Percentiles rank a stretch among this genome's conserved stretches.
Evolutionary conservation across 92 coral and sea anemone genomes (phyloP).

Genomic region (Parazoanthus darwini): DNA sequence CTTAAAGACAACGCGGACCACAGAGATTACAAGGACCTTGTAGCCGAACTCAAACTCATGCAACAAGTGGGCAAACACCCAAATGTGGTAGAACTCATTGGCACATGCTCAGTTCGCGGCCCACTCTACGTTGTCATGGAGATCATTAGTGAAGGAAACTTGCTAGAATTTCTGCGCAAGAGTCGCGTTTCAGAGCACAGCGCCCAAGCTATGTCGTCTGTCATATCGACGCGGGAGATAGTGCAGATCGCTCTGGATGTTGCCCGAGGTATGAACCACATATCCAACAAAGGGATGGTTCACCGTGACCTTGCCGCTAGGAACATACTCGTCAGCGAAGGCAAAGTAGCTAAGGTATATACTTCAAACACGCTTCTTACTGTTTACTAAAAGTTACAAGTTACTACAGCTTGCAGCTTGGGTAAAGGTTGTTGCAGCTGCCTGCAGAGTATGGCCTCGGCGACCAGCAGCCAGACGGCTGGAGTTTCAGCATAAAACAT

Average conservation of each 20-base stretch:
- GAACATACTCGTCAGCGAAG: conserved; percentile 18
- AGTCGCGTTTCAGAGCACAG: conserved; percentile 34
- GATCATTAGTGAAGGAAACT: conserved; percentile 34
- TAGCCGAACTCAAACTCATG: conserved; percentile 39
- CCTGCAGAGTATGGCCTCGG: too few relatives aligned
- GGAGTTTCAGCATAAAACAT: too few relatives aligned
- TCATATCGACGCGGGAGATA: conserved; percentile 28
- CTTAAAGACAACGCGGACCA: conserved; percentile 25
- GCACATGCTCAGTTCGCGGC: conserved; percentile 38
- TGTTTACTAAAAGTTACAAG: background rate
- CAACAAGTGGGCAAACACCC: conserved; percentile 43
- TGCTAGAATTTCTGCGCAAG: conserved; percentile 21
- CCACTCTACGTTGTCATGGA: conserved; percentile 44
- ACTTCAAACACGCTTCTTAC: background rate
- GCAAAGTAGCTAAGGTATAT: conserved; percentile 28
- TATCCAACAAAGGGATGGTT: conserved; percentile 28
- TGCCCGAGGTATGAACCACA: conserved; percentile 30
- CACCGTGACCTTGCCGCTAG: conserved; percentile 39
- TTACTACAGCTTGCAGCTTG: background rate
- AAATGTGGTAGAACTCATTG: conserved; percentile 32
- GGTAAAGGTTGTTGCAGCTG: too few relatives aligned
- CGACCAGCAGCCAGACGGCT: too few relatives aligned
- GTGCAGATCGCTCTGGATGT: conserved; percentile 23
- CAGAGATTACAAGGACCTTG: conserved; percentile 30
- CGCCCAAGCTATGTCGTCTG: conserved; percentile 19